Evolutionary conservation across 2,113 vertebrate genomes (phyloP).

Genomic region (Hystrix cristata): DNA sequence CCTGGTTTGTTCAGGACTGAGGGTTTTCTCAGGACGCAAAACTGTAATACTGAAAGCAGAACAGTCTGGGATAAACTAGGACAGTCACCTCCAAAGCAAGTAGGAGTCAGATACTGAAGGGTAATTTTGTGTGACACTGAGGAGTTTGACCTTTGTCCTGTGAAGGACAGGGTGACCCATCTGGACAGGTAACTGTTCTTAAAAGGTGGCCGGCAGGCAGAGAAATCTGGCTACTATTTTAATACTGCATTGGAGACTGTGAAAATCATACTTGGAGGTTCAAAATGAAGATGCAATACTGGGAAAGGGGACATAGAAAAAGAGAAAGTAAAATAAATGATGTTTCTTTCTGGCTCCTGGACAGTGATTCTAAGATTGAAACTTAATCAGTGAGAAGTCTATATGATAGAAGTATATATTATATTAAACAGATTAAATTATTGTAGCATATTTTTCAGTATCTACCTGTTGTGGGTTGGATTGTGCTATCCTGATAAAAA

Average conservation of each 20-base stretch:
- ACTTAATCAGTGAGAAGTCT: neutral
- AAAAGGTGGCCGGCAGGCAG: neutral
- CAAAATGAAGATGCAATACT: neutral
- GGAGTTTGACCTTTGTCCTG: neutral
- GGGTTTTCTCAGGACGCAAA: neutral
- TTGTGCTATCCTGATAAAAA: neutral
- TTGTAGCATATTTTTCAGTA: neutral
- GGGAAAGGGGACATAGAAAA: neutral
- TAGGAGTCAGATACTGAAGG: neutral
- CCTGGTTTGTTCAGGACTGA: neutral
- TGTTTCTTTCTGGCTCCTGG: neutral
- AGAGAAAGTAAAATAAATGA: neutral
- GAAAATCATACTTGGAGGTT: neutral
- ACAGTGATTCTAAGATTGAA: neutral
- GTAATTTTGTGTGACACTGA: neutral
- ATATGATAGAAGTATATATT: neutral
- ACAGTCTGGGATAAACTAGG: neutral
- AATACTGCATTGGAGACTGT: neutral
- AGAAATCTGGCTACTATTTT: neutral
- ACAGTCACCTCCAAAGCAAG: neutral
- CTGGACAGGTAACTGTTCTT: neutral
- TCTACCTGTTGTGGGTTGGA: neutral
- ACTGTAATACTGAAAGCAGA: neutral
- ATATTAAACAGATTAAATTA: neutral
- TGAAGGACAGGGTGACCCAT: neutral